Conservation (phyloP, 2,888 invertebrate genomes). For the Gibbula magus region DNA sequence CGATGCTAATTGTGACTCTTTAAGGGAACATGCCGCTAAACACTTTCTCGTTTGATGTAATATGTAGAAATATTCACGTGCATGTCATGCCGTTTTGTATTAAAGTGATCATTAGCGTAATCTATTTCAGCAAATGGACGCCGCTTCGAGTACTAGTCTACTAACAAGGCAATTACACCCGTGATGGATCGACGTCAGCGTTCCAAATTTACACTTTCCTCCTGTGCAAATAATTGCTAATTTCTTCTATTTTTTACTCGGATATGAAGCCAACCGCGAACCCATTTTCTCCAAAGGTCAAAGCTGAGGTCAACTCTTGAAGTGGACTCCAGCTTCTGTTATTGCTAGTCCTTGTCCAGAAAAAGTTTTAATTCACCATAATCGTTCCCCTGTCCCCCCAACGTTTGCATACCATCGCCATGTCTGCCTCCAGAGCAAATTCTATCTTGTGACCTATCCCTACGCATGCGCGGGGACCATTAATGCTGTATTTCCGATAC, state of each 20-base stretch:
- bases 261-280: conserved; percentile 18
- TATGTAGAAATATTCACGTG: conserved; percentile 15
- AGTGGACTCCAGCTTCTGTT: neutral
- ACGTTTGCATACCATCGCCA: conserved; percentile 14
- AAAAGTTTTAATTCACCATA: conserved; percentile 19
- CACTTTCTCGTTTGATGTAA: conserved; percentile 11
- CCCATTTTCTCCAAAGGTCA: conserved; percentile 3
- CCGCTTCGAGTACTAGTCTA: conserved; percentile 1
- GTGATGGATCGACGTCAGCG: conserved; percentile 13
- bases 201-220: conserved; percentile 9
- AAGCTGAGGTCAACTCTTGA: neutral
- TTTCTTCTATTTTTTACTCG: conserved; percentile 15
- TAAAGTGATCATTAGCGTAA: conserved; percentile 8
- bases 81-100: conserved; percentile 17
- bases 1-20: conserved; percentile 6
- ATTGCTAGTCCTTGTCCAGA: conserved; percentile 2
- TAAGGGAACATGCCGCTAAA: neutral
- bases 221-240: conserved; percentile 18
- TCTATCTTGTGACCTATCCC: neutral
- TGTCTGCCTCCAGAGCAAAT: neutral
- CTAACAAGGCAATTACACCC: conserved; percentile 9
- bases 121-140: conserved; percentile 16
- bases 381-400: conserved; percentile 9
- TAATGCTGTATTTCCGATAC: conserved; percentile 16
- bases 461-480: conserved; percentile 10